These are phyloP conservation scores for Motacilla tschutschensis DNA, from an alignment of 2,113 vertebrate genomes.

Conservation along the genomic window DNA sequence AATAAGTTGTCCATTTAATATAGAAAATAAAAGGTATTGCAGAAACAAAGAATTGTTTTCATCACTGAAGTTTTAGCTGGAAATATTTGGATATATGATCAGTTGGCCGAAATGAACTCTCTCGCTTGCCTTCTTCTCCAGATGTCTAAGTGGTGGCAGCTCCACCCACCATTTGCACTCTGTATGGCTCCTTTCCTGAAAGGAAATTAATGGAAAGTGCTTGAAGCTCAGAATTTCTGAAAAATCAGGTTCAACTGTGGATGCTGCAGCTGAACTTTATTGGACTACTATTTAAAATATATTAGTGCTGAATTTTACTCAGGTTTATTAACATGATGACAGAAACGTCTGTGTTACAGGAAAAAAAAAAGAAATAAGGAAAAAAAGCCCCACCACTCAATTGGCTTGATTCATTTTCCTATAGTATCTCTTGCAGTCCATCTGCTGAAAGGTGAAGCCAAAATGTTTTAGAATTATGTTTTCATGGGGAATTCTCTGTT, in stretches of 20 bases:
- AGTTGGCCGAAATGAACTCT: slow-evolving; percentile 7
- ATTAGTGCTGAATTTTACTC: slow-evolving; percentile 4
- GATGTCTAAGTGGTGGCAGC: neutral
- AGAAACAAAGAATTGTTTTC: neutral
- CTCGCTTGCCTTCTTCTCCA: slow-evolving; percentile 4
- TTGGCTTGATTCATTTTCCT: slow-evolving; percentile 46
- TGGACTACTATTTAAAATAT: neutral
- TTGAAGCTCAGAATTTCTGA: neutral
- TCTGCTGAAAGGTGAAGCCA: slow-evolving; percentile 68
- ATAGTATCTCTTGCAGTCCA: slow-evolving; percentile 55
- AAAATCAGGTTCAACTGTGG: neutral
- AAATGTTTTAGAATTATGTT: slow-evolving; percentile 67
- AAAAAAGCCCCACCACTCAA: neutral
- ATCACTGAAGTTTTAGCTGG: slow-evolving; percentile 11
- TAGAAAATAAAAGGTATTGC: neutral
- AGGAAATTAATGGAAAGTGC: slow-evolving; percentile 14
- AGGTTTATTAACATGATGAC: slow-evolving; percentile 10
- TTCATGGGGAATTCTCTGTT: slow-evolving; percentile 68
- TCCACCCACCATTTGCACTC: slow-evolving; percentile 8
- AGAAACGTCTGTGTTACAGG: neutral
- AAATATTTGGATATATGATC: neutral
- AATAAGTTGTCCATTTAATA: neutral
- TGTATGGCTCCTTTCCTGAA: neutral
- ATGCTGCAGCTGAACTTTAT: neutral
- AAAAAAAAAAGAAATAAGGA: neutral